Conservation (phyloP, 35 echinoderm and acorn worm genomes). For the Hemicentrotus pulcherrimus region DNA sequence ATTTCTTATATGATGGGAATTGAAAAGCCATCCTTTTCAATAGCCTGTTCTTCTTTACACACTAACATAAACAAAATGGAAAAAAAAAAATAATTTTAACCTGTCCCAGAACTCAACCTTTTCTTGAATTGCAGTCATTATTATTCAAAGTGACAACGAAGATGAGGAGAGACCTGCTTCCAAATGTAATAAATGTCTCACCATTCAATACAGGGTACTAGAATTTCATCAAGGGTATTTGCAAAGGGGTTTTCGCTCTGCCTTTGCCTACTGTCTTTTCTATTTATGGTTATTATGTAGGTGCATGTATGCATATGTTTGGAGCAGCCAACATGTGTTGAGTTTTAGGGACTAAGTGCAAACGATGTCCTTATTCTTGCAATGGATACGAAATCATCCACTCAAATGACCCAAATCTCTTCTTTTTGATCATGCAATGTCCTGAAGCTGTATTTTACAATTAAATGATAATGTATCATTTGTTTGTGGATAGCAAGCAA, state of each 20-base stretch:
- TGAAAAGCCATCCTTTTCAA: too few species aligned
- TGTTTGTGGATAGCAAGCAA: too few species aligned
- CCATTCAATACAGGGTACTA: background rate
- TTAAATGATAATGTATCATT: too few species aligned
- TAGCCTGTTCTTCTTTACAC: too few species aligned
- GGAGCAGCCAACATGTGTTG: background rate
- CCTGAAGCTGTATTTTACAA: too few species aligned
- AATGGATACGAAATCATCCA: background rate
- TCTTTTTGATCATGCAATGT: too few species aligned
- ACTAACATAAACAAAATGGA: too few species aligned
- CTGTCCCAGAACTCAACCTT: too few species aligned
- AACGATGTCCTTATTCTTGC: background rate
- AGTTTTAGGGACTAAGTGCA: background rate
- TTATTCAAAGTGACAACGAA: background rate
- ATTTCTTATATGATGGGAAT: too few species aligned
- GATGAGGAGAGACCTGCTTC: background rate
- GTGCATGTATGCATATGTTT: background rate
- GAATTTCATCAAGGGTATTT: background rate
- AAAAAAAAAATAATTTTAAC: too few species aligned
- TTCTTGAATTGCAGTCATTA: background rate
- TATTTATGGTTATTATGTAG: background rate
- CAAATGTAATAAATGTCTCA: background rate
- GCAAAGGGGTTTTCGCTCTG: background rate
- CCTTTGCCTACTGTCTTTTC: background rate
- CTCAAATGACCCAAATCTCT: background rate